Conservation (phyloP, 1,140 invertebrate species). For the Orchestia grillus region DNA sequence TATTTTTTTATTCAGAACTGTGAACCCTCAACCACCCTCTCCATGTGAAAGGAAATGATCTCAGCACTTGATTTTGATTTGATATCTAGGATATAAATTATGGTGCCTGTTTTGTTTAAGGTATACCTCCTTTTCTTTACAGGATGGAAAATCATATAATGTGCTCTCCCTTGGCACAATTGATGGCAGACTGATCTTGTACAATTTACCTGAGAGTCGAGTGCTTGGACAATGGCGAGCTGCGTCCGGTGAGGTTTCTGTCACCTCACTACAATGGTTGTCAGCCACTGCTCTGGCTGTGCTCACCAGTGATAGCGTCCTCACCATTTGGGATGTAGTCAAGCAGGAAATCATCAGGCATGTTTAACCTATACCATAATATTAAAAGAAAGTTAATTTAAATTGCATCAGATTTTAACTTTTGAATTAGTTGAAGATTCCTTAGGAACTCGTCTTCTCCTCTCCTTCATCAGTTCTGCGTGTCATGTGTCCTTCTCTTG, state of each 20-base stretch:
- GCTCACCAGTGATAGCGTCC: neutral
- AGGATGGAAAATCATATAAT: conserved; percentile 42
- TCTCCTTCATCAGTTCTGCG: too few relatives aligned
- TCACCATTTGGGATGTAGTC: conserved; percentile 35
- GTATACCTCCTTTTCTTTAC: neutral
- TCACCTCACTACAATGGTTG: conserved; percentile 38
- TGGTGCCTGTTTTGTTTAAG: neutral
- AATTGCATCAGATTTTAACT: too few relatives aligned
- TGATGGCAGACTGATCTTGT: conserved; percentile 21
- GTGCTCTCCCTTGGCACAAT: conserved; percentile 27
- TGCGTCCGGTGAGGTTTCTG: neutral
- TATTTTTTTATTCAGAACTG: too few relatives aligned
- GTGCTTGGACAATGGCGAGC: neutral
- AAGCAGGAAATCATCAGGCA: conserved; percentile 41
- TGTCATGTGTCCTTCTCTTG: too few relatives aligned
- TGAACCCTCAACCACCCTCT: too few relatives aligned
- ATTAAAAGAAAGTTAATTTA: too few relatives aligned
- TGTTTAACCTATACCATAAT: too few relatives aligned
- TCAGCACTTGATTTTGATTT: too few relatives aligned
- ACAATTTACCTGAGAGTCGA: neutral
- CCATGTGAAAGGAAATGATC: too few relatives aligned
- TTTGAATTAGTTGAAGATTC: too few relatives aligned
- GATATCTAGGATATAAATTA: too few relatives aligned
- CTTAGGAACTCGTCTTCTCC: too few relatives aligned
- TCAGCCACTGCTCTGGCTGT: conserved; percentile 2